phyloP scores from a whole-genome alignment of 2,797 vertebrate species.

The Onychomys leucogaster region DNA sequence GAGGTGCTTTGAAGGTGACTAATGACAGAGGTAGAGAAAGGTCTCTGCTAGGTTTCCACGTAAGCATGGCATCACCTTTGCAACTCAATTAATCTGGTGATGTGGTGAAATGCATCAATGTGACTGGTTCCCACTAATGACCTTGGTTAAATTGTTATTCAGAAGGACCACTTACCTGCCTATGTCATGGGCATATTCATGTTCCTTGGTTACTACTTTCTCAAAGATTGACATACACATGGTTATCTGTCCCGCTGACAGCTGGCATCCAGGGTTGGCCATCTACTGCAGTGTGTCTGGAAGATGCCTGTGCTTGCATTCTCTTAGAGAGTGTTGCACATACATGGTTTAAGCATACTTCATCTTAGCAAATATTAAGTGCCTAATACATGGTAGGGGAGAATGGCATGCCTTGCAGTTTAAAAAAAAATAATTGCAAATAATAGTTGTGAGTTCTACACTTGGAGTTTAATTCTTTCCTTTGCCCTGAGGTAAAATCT shows the following conservation, averaged over 20 bases:
- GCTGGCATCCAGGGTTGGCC: background rate
- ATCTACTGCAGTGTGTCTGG: background rate
- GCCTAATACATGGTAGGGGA: background rate
- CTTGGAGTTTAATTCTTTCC: background rate
- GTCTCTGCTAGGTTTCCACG: background rate
- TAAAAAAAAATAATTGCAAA: background rate
- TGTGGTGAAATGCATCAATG: conserved; percentile 37
- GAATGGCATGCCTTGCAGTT: background rate
- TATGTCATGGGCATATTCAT: background rate
- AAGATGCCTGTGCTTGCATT: background rate
- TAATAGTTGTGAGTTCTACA: background rate
- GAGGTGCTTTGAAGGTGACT: background rate
- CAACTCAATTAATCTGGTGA: background rate
- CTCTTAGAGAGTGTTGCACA: background rate
- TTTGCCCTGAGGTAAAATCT: background rate
- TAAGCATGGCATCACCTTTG: background rate
- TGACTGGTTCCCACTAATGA: conserved; percentile 1
- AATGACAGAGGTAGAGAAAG: background rate
- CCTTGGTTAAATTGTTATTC: conserved; percentile 7
- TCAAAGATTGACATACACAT: background rate
- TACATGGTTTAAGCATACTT: background rate
- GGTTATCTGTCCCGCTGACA: background rate
- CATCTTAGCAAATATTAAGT: background rate
- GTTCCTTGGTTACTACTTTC: background rate
- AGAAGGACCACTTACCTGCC: background rate